A percentile compares a stretch with the other conserved stretches of the same genome.
Conservation (phyloP, 2,888 invertebrate species). For the Allophyes oxyacanthae region DNA sequence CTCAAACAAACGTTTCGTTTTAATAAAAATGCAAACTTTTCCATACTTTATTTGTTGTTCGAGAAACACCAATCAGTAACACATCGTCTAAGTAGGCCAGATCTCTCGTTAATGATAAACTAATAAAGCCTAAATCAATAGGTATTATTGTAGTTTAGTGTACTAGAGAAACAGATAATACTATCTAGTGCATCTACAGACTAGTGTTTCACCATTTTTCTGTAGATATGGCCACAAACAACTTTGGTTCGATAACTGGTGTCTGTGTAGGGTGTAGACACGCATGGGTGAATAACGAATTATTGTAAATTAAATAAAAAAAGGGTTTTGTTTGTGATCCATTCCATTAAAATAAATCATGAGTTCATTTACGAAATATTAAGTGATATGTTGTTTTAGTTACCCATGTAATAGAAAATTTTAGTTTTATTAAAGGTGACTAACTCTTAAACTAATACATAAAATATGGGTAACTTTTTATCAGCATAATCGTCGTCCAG, state of each 20-base stretch:
- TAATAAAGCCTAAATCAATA: slow-evolving; percentile 3
- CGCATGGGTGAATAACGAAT: no score
- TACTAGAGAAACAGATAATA: slow-evolving; percentile 17
- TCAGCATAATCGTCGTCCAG: background rate
- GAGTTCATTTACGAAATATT: no score
- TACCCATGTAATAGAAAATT: no score
- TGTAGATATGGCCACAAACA: slow-evolving; percentile 36
- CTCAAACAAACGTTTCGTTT: slow-evolving; percentile 29
- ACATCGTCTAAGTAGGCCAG: background rate
- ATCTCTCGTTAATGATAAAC: slow-evolving; percentile 2
- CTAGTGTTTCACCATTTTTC: slow-evolving; percentile 23
- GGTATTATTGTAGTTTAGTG: slow-evolving; percentile 4
- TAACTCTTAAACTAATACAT: background rate
- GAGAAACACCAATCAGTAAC: slow-evolving; percentile 23
- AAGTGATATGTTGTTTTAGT: no score
- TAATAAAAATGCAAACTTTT: slow-evolving; percentile 18
- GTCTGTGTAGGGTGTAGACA: background rate
- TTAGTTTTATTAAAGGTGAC: no score
- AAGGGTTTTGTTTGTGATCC: no score
- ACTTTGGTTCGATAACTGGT: slow-evolving; percentile 8
- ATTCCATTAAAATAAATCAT: no score
- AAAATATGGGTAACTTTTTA: slow-evolving; percentile 7
- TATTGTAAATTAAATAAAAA: no score
- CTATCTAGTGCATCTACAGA: slow-evolving; percentile 14
- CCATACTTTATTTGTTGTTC: slow-evolving; percentile 26